Conservation (phyloP, 92 coral and sea anemone genomes). For the Pocillopora grandis region DNA sequence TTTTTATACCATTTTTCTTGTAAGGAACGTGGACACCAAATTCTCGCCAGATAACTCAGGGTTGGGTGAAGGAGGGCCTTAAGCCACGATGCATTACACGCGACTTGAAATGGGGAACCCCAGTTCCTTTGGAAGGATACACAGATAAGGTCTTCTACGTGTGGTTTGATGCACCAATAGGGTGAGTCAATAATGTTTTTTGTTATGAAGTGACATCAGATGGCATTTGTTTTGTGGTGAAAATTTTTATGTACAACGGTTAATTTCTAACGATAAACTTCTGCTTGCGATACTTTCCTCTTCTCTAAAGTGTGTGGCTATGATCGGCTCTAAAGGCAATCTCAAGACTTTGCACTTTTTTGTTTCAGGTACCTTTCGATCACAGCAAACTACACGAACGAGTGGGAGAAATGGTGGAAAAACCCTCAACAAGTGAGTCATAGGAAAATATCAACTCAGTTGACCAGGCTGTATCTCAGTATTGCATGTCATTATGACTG, state of each 20-base stretch:
- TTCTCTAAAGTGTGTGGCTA: too few species aligned
- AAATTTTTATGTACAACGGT: too few species aligned
- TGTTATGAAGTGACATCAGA: too few species aligned
- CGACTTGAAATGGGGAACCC: conserved; percentile 99
- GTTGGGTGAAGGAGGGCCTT: conserved; percentile 96
- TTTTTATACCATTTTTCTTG: not conserved
- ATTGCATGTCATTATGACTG: too few species aligned
- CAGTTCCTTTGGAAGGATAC: conserved; percentile 98
- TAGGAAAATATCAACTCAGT: not conserved
- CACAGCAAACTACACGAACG: conserved; percentile 90
- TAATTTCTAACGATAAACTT: too few species aligned
- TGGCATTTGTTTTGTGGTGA: too few species aligned
- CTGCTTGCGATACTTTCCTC: too few species aligned
- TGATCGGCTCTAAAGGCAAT: too few species aligned
- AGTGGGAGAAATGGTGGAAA: conserved; percentile 99
- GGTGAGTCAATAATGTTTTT: conserved; percentile 54
- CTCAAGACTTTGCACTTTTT: not conserved
- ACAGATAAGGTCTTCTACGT: conserved; percentile 99
- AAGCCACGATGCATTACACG: conserved; percentile 99
- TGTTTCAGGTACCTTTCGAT: conserved; percentile 84
- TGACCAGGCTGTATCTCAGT: too few species aligned
- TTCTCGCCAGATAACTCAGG: conserved; percentile 93
- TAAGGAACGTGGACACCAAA: conserved; percentile 90
- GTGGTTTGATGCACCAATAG: conserved; percentile 99
- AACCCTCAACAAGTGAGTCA: conserved; percentile 85